Base-by-base conservation (phyloP, 2,888 invertebrate genomes). In the Pheosia tremula region DNA sequence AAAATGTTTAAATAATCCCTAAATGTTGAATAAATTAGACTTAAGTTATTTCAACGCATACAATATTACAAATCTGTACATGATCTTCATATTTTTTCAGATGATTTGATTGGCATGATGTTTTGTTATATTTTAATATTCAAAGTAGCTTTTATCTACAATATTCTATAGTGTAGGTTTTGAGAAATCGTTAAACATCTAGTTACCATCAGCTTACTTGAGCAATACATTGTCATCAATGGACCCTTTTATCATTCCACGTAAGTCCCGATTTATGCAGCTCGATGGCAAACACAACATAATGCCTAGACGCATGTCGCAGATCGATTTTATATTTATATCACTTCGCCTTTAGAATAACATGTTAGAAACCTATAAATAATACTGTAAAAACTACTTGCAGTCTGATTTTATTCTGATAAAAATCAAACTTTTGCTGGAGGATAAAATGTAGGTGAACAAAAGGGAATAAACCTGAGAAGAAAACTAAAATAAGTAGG, bases 141-240 rank as follows among this genome's bases (percentile, higher is more conserved):
- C 39, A n/a, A n/a, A 0, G 4, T 13, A 3, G 4, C 54, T 49
- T 61, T 63, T 73, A 66, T 62, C 65, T 64, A 56, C 54, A 50
- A 52, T 65, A 13, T 53, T 59, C 45, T 8, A 9, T 47, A n/a
- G n/a, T 38, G 67, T 75, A 41, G 61, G 64, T 88, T 87, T 88
- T 71, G 62, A 69, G 86, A 85, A 86, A 59, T 67, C 72, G 77
- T 77, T 78, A 78, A 80, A 76, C 75, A 77, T 74, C 77, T 81
- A 78, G 72, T 79, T 76, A 76, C 70, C 66, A 64, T 67, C 56
- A 59, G 58, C 64, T 73, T 76, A 74, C 74, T 73, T 71, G 80
- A 75, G 70, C 82, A 85, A 87, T 86, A 90, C 89, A 90, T 90
- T 74, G 83, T 68, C 78, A 85, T 90, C 85, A 90, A 91, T 90